These are phyloP conservation scores for Melanotaenia pygmaea DNA, from an alignment of 2,797 vertebrate species.

Conservation along the genomic window DNA sequence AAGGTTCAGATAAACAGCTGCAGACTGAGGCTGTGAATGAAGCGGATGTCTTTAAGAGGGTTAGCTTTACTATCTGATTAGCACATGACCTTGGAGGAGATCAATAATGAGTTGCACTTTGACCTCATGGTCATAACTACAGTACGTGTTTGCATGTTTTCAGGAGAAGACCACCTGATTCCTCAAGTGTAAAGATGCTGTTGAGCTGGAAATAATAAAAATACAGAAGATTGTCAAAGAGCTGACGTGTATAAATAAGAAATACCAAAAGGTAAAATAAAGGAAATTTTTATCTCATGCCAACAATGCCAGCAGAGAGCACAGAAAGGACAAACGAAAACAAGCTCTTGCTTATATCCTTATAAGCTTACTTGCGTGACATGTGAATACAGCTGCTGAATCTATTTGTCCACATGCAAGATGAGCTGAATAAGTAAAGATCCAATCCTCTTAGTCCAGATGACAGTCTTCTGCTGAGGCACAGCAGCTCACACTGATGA, in stretches of 20 bases:
- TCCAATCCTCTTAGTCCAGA: slow-evolving; percentile 55
- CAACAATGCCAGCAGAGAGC: slow-evolving; percentile 60
- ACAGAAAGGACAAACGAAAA: slow-evolving; percentile 23
- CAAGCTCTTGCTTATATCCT: slow-evolving; percentile 20
- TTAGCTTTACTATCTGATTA: slow-evolving; percentile 33
- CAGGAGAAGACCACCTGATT: slow-evolving; percentile 8
- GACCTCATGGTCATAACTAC: slow-evolving; percentile 13
- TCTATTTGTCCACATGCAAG: slow-evolving; percentile 10
- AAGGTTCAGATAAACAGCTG: slow-evolving; percentile 1
- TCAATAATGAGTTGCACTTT: slow-evolving; percentile 40
- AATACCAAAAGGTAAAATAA: background rate
- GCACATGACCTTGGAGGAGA: slow-evolving; percentile 48
- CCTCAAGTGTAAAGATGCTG: background rate
- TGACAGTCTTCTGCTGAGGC: slow-evolving; percentile 35
- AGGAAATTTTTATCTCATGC: slow-evolving; percentile 67
- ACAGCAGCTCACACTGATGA: slow-evolving; percentile 22
- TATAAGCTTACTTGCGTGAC: slow-evolving; percentile 17
- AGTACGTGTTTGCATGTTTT: slow-evolving; percentile 10
- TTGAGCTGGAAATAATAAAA: slow-evolving; percentile 11
- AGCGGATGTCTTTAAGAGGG: slow-evolving; percentile 23
- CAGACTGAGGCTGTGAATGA: slow-evolving; percentile 25
- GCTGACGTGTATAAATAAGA: background rate
- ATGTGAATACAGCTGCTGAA: slow-evolving; percentile 36
- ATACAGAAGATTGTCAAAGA: background rate
- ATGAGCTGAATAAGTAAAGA: slow-evolving; percentile 50